Percentiles rank a stretch among this genome's conserved stretches.
phyloP scores from a whole-genome alignment of 2,113 vertebrate genomes.

The Sarotherodon lohbergeri region DNA sequence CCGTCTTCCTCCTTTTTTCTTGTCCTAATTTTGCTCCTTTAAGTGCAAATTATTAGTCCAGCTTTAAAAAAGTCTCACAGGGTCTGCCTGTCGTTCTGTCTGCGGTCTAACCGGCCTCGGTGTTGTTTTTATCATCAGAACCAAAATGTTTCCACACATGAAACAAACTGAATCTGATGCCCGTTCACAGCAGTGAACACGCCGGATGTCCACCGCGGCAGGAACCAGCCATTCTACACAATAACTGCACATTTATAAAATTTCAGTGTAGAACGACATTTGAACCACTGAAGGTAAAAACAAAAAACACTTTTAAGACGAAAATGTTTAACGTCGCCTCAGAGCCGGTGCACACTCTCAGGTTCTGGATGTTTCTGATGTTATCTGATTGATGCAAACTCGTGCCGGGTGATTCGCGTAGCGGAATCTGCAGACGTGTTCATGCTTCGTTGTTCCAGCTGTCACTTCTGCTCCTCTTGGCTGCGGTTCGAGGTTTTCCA shows the following conservation, averaged over 20 bases:
- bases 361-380: neutral
- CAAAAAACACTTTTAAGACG: neutral
- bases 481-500: neutral
- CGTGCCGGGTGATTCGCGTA: fast-evolving
- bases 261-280: neutral
- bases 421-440: neutral
- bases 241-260: neutral
- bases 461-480: neutral
- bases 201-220: fast-evolving
- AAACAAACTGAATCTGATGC: fast-evolving
- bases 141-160: neutral
- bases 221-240: neutral
- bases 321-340: neutral
- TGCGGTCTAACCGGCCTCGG: neutral
- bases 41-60: neutral
- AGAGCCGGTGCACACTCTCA: fast-evolving
- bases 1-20: neutral
- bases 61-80: neutral
- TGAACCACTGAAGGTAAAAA: neutral
- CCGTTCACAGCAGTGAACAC: fast-evolving
- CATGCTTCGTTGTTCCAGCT: fast-evolving
- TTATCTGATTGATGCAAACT: neutral
- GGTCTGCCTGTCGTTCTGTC: neutral
- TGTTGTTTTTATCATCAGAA: neutral
- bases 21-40: neutral